phyloP scores from a whole-genome alignment of 2,888 invertebrate species.

The Phorcus lineatus region DNA sequence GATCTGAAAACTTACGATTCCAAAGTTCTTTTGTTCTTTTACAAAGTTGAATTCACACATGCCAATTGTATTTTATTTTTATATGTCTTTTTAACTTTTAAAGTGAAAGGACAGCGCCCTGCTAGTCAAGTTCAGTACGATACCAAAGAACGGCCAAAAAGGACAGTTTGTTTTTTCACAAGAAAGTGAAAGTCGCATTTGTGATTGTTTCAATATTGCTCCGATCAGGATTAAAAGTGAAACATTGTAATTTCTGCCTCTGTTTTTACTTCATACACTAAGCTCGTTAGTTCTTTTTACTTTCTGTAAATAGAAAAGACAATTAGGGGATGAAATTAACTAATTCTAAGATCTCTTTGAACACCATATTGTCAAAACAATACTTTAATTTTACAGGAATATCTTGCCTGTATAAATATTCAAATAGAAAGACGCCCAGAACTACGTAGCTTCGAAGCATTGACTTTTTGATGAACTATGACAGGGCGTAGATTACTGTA shows the following conservation, averaged over 20 bases:
- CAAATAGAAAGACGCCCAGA: too few relatives aligned
- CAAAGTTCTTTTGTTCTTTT: conserved; percentile 21
- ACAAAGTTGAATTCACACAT: background rate
- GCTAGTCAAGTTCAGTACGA: background rate
- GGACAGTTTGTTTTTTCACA: conserved; percentile 19
- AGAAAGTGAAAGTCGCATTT: background rate
- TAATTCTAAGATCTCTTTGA: too few relatives aligned
- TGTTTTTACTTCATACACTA: background rate
- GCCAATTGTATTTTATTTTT: conserved; percentile 21
- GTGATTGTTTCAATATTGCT: conserved; percentile 20
- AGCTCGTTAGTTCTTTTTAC: too few relatives aligned
- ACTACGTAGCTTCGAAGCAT: too few relatives aligned
- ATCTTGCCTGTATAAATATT: too few relatives aligned
- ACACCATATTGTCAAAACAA: too few relatives aligned
- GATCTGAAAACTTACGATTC: conserved; percentile 10
- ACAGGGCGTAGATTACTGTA: too few relatives aligned
- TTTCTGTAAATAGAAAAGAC: too few relatives aligned
- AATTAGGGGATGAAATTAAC: too few relatives aligned
- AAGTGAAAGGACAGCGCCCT: background rate
- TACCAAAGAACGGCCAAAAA: conserved; percentile 16
- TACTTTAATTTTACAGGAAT: too few relatives aligned
- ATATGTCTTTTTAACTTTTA: conserved; percentile 14
- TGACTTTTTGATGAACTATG: too few relatives aligned
- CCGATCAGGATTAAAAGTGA: conserved; percentile 6
- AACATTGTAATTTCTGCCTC: background rate